These are phyloP conservation scores for Wasmannia auropunctata DNA, from an alignment of 1,140 invertebrate genomes.

Conservation along the genomic window DNA sequence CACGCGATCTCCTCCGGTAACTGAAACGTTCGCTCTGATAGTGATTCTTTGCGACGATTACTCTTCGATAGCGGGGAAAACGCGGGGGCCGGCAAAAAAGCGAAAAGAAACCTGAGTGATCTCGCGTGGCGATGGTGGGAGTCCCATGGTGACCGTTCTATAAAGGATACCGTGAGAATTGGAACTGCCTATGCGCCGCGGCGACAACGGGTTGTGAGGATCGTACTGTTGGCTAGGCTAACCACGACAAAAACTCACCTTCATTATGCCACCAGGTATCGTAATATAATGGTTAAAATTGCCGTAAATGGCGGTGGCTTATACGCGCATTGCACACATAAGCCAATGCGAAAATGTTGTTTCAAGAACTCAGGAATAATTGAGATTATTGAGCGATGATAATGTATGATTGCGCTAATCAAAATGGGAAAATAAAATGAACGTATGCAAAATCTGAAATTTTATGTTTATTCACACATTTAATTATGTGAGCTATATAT, in stretches of 20 bases:
- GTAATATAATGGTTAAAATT: constrained; percentile 81
- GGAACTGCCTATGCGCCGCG: constrained; percentile 74
- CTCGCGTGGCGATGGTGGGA: constrained; percentile 63
- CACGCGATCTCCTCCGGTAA: constrained; percentile 14
- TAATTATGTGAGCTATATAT: background rate
- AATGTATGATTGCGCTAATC: background rate
- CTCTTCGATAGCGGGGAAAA: constrained; percentile 47
- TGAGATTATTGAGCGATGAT: constrained; percentile 22
- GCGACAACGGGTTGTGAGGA: constrained; percentile 62
- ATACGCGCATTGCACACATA: constrained; percentile 59
- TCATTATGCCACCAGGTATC: constrained; percentile 79
- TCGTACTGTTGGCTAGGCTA: constrained; percentile 72
- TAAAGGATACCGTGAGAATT: constrained; percentile 81
- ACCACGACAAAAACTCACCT: constrained; percentile 78
- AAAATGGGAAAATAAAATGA: background rate
- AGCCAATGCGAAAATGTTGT: constrained; percentile 55
- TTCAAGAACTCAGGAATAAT: constrained; percentile 40
- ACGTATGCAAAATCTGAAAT: background rate
- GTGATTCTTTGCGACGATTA: constrained; percentile 48
- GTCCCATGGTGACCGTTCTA: constrained; percentile 69
- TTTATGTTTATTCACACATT: background rate
- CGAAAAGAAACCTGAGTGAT: constrained; percentile 59
- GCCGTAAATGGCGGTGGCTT: constrained; percentile 76
- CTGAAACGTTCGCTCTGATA: constrained; percentile 30
- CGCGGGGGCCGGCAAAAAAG: constrained; percentile 45